Evolutionary conservation across 2,797 vertebrate species (phyloP).

Genomic region (Sciurus vulgaris): DNA sequence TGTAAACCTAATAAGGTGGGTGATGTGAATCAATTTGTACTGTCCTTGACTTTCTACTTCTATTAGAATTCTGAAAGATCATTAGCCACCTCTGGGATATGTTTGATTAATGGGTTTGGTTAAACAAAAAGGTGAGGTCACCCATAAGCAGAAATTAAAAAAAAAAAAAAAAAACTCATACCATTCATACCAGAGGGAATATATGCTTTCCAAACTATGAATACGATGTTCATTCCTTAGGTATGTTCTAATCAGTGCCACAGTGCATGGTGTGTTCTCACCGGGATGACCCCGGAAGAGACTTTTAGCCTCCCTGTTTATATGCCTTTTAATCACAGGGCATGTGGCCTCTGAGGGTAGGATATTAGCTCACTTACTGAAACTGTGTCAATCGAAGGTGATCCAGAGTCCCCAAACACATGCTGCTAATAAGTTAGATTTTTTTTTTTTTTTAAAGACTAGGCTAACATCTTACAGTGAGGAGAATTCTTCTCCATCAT

Average conservation of each 20-base stretch:
- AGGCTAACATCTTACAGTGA: neutral
- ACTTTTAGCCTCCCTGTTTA: neutral
- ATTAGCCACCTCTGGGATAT: slow-evolving; percentile 89
- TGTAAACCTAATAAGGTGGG: slow-evolving; percentile 86
- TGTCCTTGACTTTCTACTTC: slow-evolving; percentile 91
- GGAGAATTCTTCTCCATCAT: neutral
- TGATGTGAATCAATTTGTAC: slow-evolving; percentile 86
- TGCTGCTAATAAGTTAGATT: neutral
- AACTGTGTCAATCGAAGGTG: neutral
- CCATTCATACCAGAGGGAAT: slow-evolving; percentile 79
- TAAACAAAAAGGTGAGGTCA: slow-evolving; percentile 90
- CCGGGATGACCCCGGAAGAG: neutral
- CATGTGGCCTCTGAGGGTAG: accelerated
- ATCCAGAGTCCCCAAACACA: neutral
- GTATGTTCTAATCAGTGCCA: slow-evolving; percentile 68
- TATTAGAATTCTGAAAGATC: slow-evolving; percentile 89
- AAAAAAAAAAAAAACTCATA: slow-evolving; percentile 57
- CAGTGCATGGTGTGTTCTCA: slow-evolving; percentile 2
- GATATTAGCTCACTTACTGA: neutral
- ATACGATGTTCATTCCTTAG: slow-evolving; percentile 75
- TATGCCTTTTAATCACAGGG: neutral
- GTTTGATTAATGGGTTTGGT: slow-evolving; percentile 90
- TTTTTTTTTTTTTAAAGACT: neutral
- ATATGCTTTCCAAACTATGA: slow-evolving; percentile 77
- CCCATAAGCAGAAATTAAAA: slow-evolving; percentile 86